Conservation (phyloP, 2,888 invertebrate genomes). For the Tetragonisca angustula region DNA sequence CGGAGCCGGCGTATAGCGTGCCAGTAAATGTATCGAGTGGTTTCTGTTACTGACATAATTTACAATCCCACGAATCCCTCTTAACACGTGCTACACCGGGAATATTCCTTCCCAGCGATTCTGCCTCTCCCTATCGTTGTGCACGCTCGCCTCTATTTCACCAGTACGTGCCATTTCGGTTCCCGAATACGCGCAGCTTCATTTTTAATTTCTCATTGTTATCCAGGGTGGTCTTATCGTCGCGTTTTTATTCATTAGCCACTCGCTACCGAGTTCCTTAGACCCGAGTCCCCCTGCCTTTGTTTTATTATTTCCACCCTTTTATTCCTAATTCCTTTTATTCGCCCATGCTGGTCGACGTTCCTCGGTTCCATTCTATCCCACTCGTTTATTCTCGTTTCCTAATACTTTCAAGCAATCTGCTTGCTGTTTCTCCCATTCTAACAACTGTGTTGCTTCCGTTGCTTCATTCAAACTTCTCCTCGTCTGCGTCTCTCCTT, state of each 20-base stretch:
- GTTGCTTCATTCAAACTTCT: too few relatives aligned
- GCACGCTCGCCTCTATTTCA: background rate
- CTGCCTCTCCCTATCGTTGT: conserved; percentile 1
- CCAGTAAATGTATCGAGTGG: conserved; percentile 71
- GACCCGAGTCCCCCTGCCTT: background rate
- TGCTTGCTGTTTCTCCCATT: background rate
- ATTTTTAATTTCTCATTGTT: conserved; percentile 12
- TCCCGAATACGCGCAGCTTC: background rate
- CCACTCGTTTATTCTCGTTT: background rate
- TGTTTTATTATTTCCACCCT: conserved; percentile 7
- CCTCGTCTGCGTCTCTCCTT: too few relatives aligned
- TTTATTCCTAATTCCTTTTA: conserved; percentile 5
- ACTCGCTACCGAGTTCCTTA: background rate
- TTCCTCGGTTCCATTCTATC: background rate
- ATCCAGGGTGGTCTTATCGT: background rate
- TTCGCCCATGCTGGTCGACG: background rate
- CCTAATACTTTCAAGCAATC: background rate
- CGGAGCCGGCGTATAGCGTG: conserved; percentile 44
- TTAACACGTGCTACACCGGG: conserved; percentile 10
- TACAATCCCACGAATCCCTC: conserved; percentile 64
- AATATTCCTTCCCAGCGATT: conserved; percentile 18
- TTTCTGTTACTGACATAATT: conserved; percentile 76
- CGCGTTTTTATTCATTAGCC: conserved; percentile 18
- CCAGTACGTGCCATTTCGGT: background rate
- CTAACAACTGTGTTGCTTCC: background rate